A percentile compares a stretch with the other conserved stretches of the same genome.
Evolutionary conservation across 2,888 invertebrate genomes (phyloP).

Genomic region (Sphinx pinastri): DNA sequence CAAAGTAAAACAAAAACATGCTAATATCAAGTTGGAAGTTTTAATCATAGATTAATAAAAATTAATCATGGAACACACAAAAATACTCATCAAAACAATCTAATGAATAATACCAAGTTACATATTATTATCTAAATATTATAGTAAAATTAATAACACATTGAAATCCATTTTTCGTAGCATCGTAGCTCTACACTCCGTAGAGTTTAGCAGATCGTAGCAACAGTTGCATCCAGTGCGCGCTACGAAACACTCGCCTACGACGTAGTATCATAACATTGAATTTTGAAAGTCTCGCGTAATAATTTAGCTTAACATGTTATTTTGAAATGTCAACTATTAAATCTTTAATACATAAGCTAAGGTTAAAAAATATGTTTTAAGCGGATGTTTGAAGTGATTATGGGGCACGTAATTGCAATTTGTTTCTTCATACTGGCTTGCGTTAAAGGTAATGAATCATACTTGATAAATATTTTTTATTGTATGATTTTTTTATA

Average conservation of each 20-base stretch:
- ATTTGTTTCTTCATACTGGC: conserved; percentile 55
- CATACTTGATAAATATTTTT: background rate
- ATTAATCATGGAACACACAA: too few relatives aligned
- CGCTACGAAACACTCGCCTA: conserved; percentile 66
- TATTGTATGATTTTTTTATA: too few relatives aligned
- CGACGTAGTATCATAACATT: conserved; percentile 34
- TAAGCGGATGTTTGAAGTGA: conserved; percentile 33
- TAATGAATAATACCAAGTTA: background rate
- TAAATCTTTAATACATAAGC: background rate
- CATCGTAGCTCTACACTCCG: conserved; percentile 28
- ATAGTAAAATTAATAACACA: background rate
- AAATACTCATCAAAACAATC: too few relatives aligned
- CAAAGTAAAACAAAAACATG: too few relatives aligned
- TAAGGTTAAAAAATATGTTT: conserved; percentile 30
- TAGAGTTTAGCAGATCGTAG: conserved; percentile 52
- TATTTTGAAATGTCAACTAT: conserved; percentile 12
- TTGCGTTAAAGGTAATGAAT: conserved; percentile 60
- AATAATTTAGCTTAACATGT: background rate
- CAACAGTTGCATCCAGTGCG: conserved; percentile 75
- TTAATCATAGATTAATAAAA: too few relatives aligned
- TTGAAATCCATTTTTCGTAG: background rate
- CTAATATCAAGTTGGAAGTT: too few relatives aligned
- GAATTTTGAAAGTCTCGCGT: background rate
- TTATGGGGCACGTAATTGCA: conserved; percentile 52
- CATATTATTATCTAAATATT: background rate